Conservation (phyloP, 2,797 vertebrate genomes). For the Malacoraja senta region DNA sequence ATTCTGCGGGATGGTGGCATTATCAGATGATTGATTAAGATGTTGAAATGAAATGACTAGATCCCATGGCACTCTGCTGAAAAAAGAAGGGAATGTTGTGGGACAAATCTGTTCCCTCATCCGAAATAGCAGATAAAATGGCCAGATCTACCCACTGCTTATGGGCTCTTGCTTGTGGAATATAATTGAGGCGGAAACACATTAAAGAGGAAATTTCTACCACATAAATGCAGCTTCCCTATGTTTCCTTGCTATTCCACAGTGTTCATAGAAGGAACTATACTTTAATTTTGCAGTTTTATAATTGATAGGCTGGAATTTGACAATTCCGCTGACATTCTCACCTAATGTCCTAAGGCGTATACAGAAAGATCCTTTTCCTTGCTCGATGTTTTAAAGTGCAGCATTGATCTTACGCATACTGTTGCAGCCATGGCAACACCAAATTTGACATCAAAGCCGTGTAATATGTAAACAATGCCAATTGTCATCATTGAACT, state of each 20-base stretch:
- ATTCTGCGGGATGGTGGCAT: neutral
- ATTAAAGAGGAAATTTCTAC: neutral
- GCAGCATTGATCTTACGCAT: conserved; percentile 76
- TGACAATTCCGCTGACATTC: neutral
- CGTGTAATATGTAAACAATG: conserved; percentile 53
- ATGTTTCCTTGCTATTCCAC: neutral
- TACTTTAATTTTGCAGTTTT: neutral
- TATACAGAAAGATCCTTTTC: conserved; percentile 50
- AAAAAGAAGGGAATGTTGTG: neutral
- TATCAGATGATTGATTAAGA: neutral
- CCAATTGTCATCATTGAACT: neutral
- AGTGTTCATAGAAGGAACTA: neutral
- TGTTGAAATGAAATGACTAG: neutral
- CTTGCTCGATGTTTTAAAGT: conserved; percentile 55
- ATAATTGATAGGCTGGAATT: neutral
- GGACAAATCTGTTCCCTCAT: neutral
- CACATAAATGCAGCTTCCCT: neutral
- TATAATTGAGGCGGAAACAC: neutral
- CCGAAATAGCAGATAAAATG: neutral
- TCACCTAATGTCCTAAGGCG: conserved; percentile 44
- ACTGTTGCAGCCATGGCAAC: conserved; percentile 65
- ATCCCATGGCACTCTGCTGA: neutral
- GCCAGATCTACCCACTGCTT: neutral
- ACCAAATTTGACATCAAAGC: conserved; percentile 68
- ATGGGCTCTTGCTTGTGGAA: neutral